phyloP scores from a whole-genome alignment of 2,888 invertebrate species.

The Metalampra italica region DNA sequence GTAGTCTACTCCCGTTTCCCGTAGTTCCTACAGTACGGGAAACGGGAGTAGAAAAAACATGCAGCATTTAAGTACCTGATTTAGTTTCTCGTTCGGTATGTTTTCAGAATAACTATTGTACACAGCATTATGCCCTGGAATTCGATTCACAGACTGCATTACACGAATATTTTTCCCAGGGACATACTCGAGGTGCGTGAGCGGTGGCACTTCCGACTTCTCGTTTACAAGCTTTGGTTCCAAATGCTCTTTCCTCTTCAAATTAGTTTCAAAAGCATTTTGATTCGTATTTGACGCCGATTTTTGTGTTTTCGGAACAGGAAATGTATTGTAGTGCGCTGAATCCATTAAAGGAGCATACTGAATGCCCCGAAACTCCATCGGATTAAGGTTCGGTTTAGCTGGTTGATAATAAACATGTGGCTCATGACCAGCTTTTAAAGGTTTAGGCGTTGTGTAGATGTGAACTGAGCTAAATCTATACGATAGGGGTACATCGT shows the following conservation, averaged over 20 bases:
- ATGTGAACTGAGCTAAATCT: conserved; percentile 25
- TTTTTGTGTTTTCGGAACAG: not conserved
- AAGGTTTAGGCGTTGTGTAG: conserved; percentile 18
- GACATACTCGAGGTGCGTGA: conserved; percentile 11
- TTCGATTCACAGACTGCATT: conserved; percentile 21
- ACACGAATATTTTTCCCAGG: conserved; percentile 29
- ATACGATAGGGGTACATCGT: conserved; percentile 32
- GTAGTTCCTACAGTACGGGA: no score
- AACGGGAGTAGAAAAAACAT: no score
- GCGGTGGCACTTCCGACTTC: conserved; percentile 3
- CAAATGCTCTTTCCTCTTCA: conserved; percentile 20
- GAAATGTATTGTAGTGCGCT: not conserved
- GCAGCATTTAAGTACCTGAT: no score
- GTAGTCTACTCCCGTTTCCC: no score
- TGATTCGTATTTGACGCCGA: not conserved
- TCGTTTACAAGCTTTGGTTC: conserved; percentile 24
- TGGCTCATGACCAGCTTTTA: not conserved
- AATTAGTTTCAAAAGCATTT: not conserved
- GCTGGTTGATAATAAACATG: not conserved
- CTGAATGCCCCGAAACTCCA: conserved; percentile 17
- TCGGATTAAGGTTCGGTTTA: not conserved
- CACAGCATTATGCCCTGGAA: conserved; percentile 27
- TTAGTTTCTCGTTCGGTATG: not conserved
- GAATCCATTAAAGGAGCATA: conserved; percentile 26
- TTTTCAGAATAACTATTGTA: conserved; percentile 18